phyloP scores from a whole-genome alignment of 2,113 vertebrate species.

The Pluvialis apricaria region DNA sequence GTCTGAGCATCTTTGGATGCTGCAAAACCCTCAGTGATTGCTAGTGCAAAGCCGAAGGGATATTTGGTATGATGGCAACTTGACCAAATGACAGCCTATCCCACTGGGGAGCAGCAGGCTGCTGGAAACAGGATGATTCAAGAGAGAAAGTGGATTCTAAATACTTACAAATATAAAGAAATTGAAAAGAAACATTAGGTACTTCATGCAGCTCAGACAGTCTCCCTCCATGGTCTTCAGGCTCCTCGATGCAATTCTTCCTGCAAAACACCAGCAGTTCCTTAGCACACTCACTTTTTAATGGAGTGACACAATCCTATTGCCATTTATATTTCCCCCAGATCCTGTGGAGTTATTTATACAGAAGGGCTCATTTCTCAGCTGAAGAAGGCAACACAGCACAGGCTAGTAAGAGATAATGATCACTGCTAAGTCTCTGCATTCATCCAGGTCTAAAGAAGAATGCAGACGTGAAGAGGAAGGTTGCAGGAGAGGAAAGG shows the following conservation, averaged over 20 bases:
- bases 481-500: background rate
- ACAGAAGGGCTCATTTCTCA: background rate
- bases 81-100: background rate
- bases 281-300: background rate
- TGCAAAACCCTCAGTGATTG: background rate
- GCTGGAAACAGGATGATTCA: background rate
- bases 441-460: background rate
- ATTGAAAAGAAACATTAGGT: conserved; percentile 95
- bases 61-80: background rate
- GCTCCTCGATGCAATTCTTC: conserved; percentile 72
- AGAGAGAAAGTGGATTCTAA: background rate
- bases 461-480: background rate
- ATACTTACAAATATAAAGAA: conserved; percentile 96
- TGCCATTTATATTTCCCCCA: background rate
- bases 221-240: conserved; percentile 88
- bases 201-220: conserved; percentile 92
- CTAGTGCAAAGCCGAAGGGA: background rate
- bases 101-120: background rate
- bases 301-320: background rate
- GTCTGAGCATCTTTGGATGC: background rate
- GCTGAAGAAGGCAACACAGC: background rate
- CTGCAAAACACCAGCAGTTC: conserved; percentile 66
- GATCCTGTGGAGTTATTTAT: background rate
- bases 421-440: background rate
- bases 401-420: background rate